Conservation (phyloP, 2,797 vertebrate genomes). For the Melanotaenia nigrans region DNA sequence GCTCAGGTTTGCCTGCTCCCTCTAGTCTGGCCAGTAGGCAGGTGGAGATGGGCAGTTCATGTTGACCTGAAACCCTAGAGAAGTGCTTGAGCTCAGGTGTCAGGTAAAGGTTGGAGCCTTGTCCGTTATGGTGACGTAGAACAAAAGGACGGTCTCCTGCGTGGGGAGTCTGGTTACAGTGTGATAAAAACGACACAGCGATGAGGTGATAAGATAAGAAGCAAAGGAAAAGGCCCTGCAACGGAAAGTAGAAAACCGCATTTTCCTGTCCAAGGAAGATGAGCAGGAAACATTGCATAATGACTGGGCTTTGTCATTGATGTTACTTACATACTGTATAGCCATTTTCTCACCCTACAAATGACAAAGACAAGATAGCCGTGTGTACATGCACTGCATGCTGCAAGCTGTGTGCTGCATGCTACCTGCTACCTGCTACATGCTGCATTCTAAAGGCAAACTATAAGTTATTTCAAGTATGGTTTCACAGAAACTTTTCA, state of each 20-base stretch:
- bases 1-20: slow-evolving; percentile 76
- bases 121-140: slow-evolving; percentile 75
- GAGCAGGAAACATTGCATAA: neutral
- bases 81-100: slow-evolving; percentile 69
- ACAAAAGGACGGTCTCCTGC: slow-evolving; percentile 72
- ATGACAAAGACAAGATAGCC: slow-evolving; percentile 21
- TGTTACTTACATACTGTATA: slow-evolving; percentile 1
- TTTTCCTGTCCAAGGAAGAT: slow-evolving; percentile 10
- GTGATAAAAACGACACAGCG: slow-evolving; percentile 49
- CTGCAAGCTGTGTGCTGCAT: neutral
- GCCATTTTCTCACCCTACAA: slow-evolving; percentile 45
- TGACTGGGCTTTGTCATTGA: slow-evolving; percentile 41
- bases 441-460: slow-evolving; percentile 4
- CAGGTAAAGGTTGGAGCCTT: slow-evolving; percentile 74
- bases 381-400: neutral
- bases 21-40: slow-evolving; percentile 55
- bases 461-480: neutral
- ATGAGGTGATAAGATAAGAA: slow-evolving; percentile 58
- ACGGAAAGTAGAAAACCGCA: slow-evolving; percentile 39
- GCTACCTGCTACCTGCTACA: neutral
- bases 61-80: slow-evolving; percentile 79
- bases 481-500: neutral
- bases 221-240: slow-evolving; percentile 40
- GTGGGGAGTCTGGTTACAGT: slow-evolving; percentile 62
- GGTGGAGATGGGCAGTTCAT: slow-evolving; percentile 67